Evolutionary conservation across 2,888 invertebrate species (phyloP), one percentile per base, ranked within the genome.

Genomic region (Tiliacea citrago): DNA sequence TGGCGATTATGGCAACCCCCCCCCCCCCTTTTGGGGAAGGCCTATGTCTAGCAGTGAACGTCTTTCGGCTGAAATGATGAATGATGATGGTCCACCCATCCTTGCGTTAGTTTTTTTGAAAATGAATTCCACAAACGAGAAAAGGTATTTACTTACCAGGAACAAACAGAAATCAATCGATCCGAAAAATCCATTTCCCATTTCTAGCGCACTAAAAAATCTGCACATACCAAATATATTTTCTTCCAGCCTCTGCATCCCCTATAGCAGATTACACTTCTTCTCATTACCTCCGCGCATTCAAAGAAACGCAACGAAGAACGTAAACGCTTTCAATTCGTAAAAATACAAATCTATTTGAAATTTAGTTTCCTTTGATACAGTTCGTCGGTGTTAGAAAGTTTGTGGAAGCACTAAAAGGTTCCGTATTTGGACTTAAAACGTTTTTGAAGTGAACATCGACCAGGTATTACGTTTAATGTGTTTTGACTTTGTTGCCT

Each of bases 291-390:
- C 75, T 49, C 60, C 71, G 65, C 58, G 71, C 62, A 51, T 68
- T 83, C 85, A 76, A 76, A 82, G 82, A 74, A 86, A 82, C 57
- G 77, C 73, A 79, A 24, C 21, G 55, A 68, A 16, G 53, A 67
- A 55, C 72, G 72, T 55, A 77, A 77, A 67, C 70, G 71, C 75
- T 77, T 79, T 75, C 82, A 68, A 82, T 84, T 77, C 72, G 71
- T 80, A 70, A 86, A 86, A 86, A 77, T 86, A 84, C 86, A 80
- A 84, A 84, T 82, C 76, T 84, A 82, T 85, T 77, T 62, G 74
- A 77, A 86, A 74, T 86, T 78, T 79, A 67, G 72, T 83, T 85
- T 79, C 73, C 83, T 79, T 83, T 71, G 72, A 75, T 69, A 73
- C 51, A 65, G 61, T 57, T 70, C 12, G 49, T 63, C 29, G 65